Evolutionary conservation across 2,113 vertebrate genomes (phyloP).

Genomic region (Rynchops niger): DNA sequence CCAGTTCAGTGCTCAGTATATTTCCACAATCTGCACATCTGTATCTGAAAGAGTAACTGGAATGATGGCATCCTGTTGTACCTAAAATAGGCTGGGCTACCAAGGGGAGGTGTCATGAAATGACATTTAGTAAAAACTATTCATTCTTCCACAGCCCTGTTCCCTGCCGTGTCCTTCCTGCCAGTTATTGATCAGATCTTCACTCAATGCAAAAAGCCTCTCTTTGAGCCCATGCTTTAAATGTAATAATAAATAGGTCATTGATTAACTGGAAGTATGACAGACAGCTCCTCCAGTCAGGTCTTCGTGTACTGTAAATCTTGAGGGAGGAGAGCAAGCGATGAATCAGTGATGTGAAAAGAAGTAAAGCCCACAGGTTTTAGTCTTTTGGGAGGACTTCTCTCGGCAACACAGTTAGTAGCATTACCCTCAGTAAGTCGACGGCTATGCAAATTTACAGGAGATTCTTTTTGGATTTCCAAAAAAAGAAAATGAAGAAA

Average conservation of each 20-base stretch:
- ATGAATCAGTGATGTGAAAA: constrained; percentile 33
- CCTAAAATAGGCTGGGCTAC: constrained; percentile 47
- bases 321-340: constrained; percentile 2
- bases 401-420: neutral
- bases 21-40: constrained; percentile 40
- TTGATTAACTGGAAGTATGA: constrained; percentile 54
- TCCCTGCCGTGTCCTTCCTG: constrained; percentile 50
- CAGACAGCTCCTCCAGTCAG: constrained; percentile 38
- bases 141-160: constrained; percentile 15
- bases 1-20: neutral
- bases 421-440: neutral
- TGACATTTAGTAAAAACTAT: constrained; percentile 65
- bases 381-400: constrained; percentile 15
- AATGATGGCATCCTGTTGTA: constrained; percentile 17
- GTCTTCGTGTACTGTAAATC: constrained; percentile 8
- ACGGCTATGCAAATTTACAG: neutral
- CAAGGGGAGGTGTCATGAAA: constrained; percentile 37
- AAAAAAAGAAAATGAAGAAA: constrained; percentile 17
- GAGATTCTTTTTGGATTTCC: neutral
- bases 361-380: constrained; percentile 31
- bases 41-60: constrained; percentile 32
- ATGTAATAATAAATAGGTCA: constrained; percentile 63
- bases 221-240: constrained; percentile 21
- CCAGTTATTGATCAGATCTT: constrained; percentile 53
- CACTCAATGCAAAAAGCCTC: constrained; percentile 20